Conservation (phyloP, 2,888 invertebrate genomes). For the Sinohyriopsis cumingii region DNA sequence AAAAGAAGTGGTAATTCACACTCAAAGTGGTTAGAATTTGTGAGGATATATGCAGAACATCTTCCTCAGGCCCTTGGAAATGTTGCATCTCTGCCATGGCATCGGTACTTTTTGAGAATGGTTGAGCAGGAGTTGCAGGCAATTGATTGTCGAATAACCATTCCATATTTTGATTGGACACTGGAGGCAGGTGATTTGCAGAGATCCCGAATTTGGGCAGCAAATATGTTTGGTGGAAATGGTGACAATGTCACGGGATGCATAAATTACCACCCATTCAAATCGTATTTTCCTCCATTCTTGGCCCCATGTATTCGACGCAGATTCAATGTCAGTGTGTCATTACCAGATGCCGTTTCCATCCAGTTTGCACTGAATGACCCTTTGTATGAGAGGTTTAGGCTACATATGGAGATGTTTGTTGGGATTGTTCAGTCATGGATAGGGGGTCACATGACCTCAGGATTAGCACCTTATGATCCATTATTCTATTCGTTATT, state of each 20-base stretch:
- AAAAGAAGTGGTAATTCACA: conserved; percentile 42
- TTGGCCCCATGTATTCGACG: conserved; percentile 65
- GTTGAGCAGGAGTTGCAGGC: conserved; percentile 63
- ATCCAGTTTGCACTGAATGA: conserved; percentile 61
- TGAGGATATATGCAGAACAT: conserved; percentile 55
- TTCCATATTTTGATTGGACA: conserved; percentile 71
- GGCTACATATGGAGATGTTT: conserved; percentile 55
- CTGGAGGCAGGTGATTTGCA: conserved; percentile 62
- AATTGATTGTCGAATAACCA: conserved; percentile 62
- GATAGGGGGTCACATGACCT: conserved; percentile 68
- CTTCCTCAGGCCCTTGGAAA: conserved; percentile 63
- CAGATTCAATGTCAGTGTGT: conserved; percentile 57
- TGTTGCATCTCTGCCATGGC: conserved; percentile 66
- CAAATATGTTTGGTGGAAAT: conserved; percentile 67
- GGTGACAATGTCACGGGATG: conserved; percentile 57
- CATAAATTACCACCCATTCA: conserved; percentile 67
- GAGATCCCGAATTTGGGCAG: conserved; percentile 64
- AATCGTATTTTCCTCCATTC: conserved; percentile 57
- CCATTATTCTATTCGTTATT: conserved; percentile 64
- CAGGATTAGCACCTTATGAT: conserved; percentile 64
- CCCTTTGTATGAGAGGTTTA: conserved; percentile 56
- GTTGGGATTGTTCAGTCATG: conserved; percentile 59
- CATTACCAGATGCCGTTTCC: conserved; percentile 65
- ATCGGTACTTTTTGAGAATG: conserved; percentile 61
- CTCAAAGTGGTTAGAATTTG: conserved; percentile 63